Evolutionary conservation across 2,797 vertebrate genomes (phyloP), one percentile per base, ranked within the genome.

Genomic region (Hapalemur alaotrensis): DNA sequence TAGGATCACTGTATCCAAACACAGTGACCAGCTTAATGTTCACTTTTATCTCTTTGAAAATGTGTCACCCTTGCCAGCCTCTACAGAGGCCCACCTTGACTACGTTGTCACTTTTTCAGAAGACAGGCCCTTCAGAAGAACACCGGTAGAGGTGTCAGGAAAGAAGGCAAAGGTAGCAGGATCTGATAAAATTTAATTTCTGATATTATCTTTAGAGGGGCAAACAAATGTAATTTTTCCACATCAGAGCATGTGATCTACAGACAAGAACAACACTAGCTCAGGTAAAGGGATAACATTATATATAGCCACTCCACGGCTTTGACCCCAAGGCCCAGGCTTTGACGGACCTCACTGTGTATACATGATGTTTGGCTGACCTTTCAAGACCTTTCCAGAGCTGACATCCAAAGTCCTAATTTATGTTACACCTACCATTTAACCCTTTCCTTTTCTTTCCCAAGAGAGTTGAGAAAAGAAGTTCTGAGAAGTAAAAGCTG

Each of bases 131-230:
- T 86, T 81, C 8, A 46, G 46, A 78, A 85, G 48, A 67, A 65
- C 35, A 78, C 2, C 13, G 9, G 23, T 22, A 2, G 50, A 75
- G 14, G 4, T 72, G 1, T 86, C 25, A 92, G 46, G 28, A 85
- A 86, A 94, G 52, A 86, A 91, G 23, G 35, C 14, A 72, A 84
- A n/a, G 20, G 20, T 50, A 83, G 41, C 28, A 86, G 35, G 5
- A 72, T 48, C 46, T 89, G 35, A 67, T 23, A 89, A 86, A 85
- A 80, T 81, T 91, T 93, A 52, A 80, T 32, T 91, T 89, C 57
- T 30, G 4, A 78, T 63, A 57, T 80, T 75, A 41, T 84, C 28
- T 73, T 4, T 81, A 73, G 5, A 20, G 61, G 23, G 81, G 15
- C 20, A 83, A 85, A 28, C 2, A 86, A 86, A 57, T n/a, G 78